phyloP scores from a whole-genome alignment of 2,113 vertebrate genomes.

The Petaurus breviceps region DNA sequence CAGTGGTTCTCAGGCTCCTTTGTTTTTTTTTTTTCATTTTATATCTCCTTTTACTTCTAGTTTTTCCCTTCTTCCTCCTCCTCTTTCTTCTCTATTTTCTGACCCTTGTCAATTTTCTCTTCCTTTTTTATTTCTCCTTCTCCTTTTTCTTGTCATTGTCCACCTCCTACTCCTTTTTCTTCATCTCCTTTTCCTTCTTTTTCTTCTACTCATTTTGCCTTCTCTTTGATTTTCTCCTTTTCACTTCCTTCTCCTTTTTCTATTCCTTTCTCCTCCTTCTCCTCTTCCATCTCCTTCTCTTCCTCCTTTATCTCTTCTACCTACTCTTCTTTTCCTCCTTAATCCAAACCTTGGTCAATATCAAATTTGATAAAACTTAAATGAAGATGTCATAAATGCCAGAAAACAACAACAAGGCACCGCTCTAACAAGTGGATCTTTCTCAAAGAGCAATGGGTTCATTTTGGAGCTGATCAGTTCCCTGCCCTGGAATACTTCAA shows the following conservation, averaged over 20 bases:
- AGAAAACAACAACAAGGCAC: too few species aligned
- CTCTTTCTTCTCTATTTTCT: not conserved
- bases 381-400: not conserved
- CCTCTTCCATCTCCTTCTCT: fast-evolving
- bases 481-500: not conserved
- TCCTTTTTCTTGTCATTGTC: not conserved
- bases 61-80: too few species aligned
- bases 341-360: too few species aligned
- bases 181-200: not conserved
- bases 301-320: not conserved
- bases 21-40: not conserved
- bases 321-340: fast-evolving
- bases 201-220: not conserved
- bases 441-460: not conserved
- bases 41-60: too few species aligned
- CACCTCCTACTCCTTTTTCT: not conserved
- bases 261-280: not conserved
- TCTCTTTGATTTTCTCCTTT: not conserved
- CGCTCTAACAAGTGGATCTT: not conserved
- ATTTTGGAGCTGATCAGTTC: not conserved
- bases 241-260: not conserved
- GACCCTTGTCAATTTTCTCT: not conserved
- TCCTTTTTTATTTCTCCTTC: not conserved
- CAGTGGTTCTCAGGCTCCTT: too few species aligned
- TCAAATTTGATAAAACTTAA: not conserved